These are phyloP conservation scores for Dryocosmus kuriphilus DNA, from an alignment of 2,888 invertebrate genomes.

Conservation along the genomic window DNA sequence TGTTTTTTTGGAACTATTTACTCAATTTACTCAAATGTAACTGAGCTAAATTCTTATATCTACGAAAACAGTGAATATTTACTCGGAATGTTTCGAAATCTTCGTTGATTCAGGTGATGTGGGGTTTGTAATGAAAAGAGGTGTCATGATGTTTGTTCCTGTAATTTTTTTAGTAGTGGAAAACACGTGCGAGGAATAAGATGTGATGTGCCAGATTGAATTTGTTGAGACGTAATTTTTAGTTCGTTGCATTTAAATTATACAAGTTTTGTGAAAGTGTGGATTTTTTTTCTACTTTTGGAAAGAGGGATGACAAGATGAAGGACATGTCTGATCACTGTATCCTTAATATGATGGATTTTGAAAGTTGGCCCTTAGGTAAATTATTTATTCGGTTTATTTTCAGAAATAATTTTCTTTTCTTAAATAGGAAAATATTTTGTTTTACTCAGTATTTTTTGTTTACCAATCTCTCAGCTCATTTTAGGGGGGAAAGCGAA, in stretches of 20 bases:
- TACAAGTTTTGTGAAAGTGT: background rate
- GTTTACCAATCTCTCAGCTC: too few species aligned
- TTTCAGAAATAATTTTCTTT: slow-evolving; percentile 17
- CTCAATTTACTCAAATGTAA: background rate
- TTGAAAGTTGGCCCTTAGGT: slow-evolving; percentile 53
- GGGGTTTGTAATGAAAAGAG: background rate
- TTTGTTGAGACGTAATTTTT: background rate
- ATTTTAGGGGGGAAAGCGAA: too few species aligned
- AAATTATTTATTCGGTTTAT: slow-evolving; percentile 42
- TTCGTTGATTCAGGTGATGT: background rate
- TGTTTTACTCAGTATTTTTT: too few species aligned
- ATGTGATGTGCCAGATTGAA: background rate
- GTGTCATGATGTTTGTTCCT: background rate
- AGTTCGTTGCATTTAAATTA: background rate
- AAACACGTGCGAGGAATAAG: background rate
- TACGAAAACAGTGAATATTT: background rate
- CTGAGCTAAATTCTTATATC: background rate
- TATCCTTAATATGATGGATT: slow-evolving; percentile 59
- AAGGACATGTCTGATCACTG: slow-evolving; percentile 57
- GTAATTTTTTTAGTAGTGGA: background rate
- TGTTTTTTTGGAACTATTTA: background rate
- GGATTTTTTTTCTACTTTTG: background rate
- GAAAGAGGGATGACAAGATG: slow-evolving; percentile 42
- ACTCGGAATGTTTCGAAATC: background rate
- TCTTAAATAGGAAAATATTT: background rate